These are phyloP conservation scores for Gymnoscopelus microlampas DNA, from an alignment of 2,797 vertebrate genomes.

Conservation along the genomic window DNA sequence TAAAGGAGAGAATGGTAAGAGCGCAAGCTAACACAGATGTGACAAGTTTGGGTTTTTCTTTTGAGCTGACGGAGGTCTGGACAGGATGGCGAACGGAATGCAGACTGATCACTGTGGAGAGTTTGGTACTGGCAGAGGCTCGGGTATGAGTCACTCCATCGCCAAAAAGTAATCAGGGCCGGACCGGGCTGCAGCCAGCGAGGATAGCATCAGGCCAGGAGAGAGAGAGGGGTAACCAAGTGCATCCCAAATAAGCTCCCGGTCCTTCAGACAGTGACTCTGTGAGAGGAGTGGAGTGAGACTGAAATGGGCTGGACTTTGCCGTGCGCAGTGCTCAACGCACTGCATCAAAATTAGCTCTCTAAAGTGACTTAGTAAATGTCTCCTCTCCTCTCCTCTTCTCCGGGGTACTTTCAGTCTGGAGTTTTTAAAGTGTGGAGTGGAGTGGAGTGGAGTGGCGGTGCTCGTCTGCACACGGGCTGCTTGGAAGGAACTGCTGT, in stretches of 20 bases:
- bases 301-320: constrained; percentile 51
- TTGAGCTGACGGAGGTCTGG: too few species aligned
- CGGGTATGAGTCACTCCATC: constrained; percentile 70
- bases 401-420: constrained; percentile 52
- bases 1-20: too few species aligned
- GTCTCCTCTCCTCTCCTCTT: constrained; percentile 37
- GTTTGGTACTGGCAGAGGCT: constrained; percentile 56
- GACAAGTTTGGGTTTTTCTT: too few species aligned
- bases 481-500: constrained; percentile 51
- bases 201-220: constrained; percentile 68
- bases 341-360: constrained; percentile 44
- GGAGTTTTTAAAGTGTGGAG: constrained; percentile 39
- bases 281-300: constrained; percentile 26
- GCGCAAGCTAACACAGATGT: too few species aligned
- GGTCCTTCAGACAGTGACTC: constrained; percentile 67
- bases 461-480: constrained; percentile 62
- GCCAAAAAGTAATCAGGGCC: constrained; percentile 66
- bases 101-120: constrained; percentile 27
- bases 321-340: constrained; percentile 36
- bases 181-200: constrained; percentile 56
- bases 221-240: constrained; percentile 39
- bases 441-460: neutral
- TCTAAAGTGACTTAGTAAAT: constrained; percentile 61
- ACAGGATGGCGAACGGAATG: neutral
- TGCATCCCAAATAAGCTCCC: constrained; percentile 69